Conservation (phyloP, 1,140 invertebrate genomes). For the Penaeus indicus region DNA sequence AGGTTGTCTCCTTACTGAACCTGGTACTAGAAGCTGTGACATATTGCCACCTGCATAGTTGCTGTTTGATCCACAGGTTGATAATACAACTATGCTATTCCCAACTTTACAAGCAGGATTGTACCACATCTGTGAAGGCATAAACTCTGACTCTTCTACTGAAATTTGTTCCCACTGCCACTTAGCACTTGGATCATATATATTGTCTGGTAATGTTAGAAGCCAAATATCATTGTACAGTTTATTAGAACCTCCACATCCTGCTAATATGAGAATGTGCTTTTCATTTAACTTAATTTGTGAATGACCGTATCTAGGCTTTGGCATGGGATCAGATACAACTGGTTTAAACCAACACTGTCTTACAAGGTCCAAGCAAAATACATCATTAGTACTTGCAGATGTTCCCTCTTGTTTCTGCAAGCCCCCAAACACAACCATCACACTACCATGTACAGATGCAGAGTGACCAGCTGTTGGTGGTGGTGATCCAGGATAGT, state of each 20-base stretch:
- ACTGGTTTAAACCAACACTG: constrained; percentile 80
- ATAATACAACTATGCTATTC: constrained; percentile 78
- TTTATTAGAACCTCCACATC: constrained; percentile 80
- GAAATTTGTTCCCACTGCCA: constrained; percentile 88
- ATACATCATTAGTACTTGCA: constrained; percentile 83
- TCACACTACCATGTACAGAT: constrained; percentile 85
- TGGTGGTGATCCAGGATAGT: constrained; percentile 74
- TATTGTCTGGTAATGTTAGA: constrained; percentile 70
- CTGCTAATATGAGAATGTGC: constrained; percentile 70
- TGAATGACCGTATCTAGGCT: constrained; percentile 90
- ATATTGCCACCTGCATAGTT: constrained; percentile 48
- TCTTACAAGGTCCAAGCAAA: constrained; percentile 86
- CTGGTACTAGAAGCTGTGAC: constrained; percentile 57
- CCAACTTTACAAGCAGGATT: constrained; percentile 88
- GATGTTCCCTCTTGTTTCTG: constrained; percentile 69
- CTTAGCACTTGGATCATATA: constrained; percentile 71
- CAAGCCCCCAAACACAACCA: constrained; percentile 93
- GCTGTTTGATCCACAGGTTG: constrained; percentile 66
- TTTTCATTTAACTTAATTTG: constrained; percentile 78
- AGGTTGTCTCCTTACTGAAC: constrained; percentile 50
- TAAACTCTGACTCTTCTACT: constrained; percentile 82
- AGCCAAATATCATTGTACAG: constrained; percentile 82
- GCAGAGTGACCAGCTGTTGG: constrained; percentile 93
- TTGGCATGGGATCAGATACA: constrained; percentile 78
- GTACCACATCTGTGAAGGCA: constrained; percentile 90